Base-by-base conservation (phyloP, 1,140 invertebrate genomes). In the Eumaeus atala region DNA sequence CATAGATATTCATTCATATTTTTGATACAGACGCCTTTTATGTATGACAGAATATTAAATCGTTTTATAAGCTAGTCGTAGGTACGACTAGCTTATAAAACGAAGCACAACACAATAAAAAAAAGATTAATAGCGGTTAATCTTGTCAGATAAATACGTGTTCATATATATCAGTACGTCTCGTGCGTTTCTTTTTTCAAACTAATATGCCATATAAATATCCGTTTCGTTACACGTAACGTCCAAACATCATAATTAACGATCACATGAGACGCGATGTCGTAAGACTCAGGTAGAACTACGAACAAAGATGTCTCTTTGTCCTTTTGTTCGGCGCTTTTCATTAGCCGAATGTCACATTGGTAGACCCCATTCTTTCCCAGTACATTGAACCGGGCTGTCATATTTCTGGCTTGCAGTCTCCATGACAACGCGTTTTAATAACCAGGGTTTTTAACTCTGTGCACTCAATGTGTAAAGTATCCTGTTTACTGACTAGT, bases 321-420 rank as follows among this genome's bases (percentile, higher is more conserved):
- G 56, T 56, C 48, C 66, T 62, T 84, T 84, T 83, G 79, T 86
- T 71, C 67, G 61, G 60, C 67, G 66, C 71, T 65, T 84, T 84
- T 84, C 81, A 84, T 87, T 82, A 82, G 68, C 70, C 74, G 76
- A 77, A 74, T 83, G 76, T 72, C 62, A 67, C 69, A 66, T 77
- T 58, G 64, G 76, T 72, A 70, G 63, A 66, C 71, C 67, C 64
- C 72, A 77, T 81, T 82, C 73, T 84, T 77, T 59, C 59, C 59
- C 66, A 74, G 83, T 72, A 59, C 79, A 70, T 74, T 83, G 81
- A 87, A 78, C 77, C 69, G 56, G 54, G 58, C 57, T 74, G 73
- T 74, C 64, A 70, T 69, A 66, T 71, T 72, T 66, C 66, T 62
- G 59, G 62, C 67, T 64, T 66, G n/a, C 66, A 58, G 67, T 57